These are phyloP conservation scores for Pungitius pungitius DNA, from an alignment of 2,113 vertebrate species.

Conservation along the genomic window DNA sequence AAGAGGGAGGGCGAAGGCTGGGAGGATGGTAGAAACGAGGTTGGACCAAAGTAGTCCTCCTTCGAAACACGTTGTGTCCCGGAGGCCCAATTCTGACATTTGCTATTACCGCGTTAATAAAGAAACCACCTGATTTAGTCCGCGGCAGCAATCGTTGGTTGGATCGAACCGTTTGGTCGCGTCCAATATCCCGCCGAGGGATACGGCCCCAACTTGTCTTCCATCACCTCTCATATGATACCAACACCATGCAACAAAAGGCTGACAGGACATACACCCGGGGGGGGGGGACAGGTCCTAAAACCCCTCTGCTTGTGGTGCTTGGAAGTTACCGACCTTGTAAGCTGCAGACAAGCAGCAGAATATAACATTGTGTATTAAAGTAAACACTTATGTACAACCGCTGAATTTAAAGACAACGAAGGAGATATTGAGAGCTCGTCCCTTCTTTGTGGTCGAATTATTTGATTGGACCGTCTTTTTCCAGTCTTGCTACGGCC, in stretches of 20 bases:
- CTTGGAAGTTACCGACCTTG: conserved; percentile 12
- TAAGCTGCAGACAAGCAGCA: conserved; percentile 7
- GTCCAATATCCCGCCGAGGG: conserved; percentile 52
- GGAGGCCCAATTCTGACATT: not conserved
- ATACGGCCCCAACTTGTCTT: too few species aligned
- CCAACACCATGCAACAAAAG: conserved; percentile 26
- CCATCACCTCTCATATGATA: conserved; percentile 37
- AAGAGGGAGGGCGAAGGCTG: conserved; percentile 59
- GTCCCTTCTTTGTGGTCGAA: not conserved
- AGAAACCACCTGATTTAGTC: conserved; percentile 5
- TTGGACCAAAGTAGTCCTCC: conserved; percentile 36
- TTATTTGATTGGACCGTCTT: not conserved
- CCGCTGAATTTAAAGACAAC: too few species aligned
- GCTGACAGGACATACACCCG: conserved; percentile 36
- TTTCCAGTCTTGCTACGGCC: not conserved
- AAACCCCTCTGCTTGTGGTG: conserved; percentile 26
- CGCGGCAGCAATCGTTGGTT: conserved; percentile 7
- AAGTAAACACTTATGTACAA: not conserved
- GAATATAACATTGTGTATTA: not conserved
- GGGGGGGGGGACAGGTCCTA: conserved; percentile 39
- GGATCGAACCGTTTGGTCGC: conserved; percentile 28
- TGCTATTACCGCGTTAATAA: conserved; percentile 1
- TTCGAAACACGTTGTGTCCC: too few species aligned
- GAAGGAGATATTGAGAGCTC: not conserved
- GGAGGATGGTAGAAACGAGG: conserved; percentile 25